A percentile compares a stretch with the other conserved stretches of the same genome.
These are phyloP conservation scores for Falco novaeseelandiae DNA, from an alignment of 2,797 vertebrate species.

Conservation along the genomic window DNA sequence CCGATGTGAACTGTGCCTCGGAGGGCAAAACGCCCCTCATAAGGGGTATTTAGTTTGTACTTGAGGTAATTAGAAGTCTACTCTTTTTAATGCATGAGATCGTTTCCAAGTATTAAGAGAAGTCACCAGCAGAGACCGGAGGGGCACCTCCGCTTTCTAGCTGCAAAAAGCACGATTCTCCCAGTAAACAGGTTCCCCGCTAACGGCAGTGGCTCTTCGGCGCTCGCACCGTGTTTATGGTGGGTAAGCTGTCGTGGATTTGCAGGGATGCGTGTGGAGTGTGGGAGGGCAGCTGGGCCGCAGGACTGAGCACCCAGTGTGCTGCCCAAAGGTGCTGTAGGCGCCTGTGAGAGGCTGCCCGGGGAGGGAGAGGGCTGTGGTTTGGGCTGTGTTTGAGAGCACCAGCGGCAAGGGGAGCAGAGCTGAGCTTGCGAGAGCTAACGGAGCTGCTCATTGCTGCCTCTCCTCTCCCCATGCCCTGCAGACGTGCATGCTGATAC, in stretches of 20 bases:
- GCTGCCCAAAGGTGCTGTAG: neutral
- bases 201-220: fast-evolving
- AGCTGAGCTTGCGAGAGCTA: fast-evolving
- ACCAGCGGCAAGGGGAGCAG: neutral
- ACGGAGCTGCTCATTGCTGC: neutral
- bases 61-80: neutral
- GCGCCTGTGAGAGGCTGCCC: neutral
- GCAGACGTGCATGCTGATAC: fast-evolving
- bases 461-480: neutral
- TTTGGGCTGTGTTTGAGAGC: neutral
- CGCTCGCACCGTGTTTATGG: fast-evolving
- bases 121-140: fast-evolving
- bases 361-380: neutral
- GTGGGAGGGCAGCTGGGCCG: fast-evolving
- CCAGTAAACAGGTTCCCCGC: neutral
- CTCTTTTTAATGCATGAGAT: neutral
- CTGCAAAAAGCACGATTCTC: neutral
- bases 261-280: neutral
- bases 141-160: neutral
- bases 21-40: neutral
- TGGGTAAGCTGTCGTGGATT: fast-evolving
- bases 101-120: neutral
- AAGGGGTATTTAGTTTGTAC: neutral
- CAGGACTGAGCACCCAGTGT: fast-evolving
- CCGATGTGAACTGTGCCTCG: fast-evolving